These are phyloP conservation scores for Poeciliopsis retropinna DNA, from an alignment of 2,113 vertebrate species.

Conservation along the genomic window DNA sequence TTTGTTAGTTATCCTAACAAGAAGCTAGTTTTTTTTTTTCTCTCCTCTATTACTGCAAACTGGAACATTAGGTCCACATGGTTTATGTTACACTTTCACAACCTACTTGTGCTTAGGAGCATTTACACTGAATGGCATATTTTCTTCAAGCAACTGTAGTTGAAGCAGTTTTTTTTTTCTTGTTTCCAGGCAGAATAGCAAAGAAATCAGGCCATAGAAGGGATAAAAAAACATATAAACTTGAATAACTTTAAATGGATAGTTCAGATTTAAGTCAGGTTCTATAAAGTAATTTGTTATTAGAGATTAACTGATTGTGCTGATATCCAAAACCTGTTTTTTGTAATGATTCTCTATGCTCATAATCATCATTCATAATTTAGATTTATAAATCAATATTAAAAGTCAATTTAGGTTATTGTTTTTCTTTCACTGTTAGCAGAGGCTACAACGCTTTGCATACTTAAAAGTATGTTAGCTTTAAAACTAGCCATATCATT, in stretches of 20 bases:
- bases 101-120: conserved; percentile 30
- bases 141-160: conserved; percentile 20
- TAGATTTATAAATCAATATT: no score
- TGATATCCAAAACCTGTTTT: no score
- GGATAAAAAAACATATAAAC: conserved; percentile 10
- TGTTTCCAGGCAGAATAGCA: conserved; percentile 41
- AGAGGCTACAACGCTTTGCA: no score
- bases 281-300: no score
- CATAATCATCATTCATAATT: no score
- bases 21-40: conserved; percentile 4
- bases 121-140: conserved; percentile 34
- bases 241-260: not conserved
- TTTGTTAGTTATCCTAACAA: conserved; percentile 37
- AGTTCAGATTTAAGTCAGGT: not conserved
- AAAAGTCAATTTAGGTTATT: no score
- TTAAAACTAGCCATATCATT: no score
- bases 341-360: no score
- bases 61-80: conserved; percentile 39
- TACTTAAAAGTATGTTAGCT: no score
- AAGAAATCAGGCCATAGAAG: conserved; percentile 20
- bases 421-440: no score
- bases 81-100: conserved; percentile 13
- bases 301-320: no score
- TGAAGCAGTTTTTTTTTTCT: conserved; percentile 5
- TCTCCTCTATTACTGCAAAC: conserved; percentile 24